phyloP scores from a whole-genome alignment of 2,888 invertebrate species.

The Flexamia atlantica region DNA sequence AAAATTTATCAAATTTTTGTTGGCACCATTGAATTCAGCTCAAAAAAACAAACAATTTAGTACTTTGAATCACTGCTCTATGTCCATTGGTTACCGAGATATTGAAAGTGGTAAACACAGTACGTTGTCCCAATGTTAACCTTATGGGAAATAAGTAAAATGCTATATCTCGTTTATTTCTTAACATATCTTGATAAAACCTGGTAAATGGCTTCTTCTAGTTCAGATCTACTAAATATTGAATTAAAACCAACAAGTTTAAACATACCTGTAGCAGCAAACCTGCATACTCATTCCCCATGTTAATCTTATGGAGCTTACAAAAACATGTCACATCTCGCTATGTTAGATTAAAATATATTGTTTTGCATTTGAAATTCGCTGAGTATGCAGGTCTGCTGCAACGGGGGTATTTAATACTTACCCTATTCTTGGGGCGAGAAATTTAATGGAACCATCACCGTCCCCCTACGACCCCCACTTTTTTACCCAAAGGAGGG shows the following conservation, averaged over 20 bases:
- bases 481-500: neutral
- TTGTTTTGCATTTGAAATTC: neutral
- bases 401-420: neutral
- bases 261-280: neutral
- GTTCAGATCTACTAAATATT: neutral
- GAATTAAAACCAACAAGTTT: neutral
- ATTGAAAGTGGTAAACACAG: conserved; percentile 1
- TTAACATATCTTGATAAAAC: neutral
- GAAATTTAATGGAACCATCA: too few relatives aligned
- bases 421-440: too few relatives aligned
- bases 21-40: neutral
- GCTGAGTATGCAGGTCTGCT: neutral
- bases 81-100: neutral
- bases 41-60: neutral
- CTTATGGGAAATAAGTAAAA: neutral
- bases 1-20: neutral
- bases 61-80: neutral
- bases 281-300: neutral
- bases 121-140: neutral
- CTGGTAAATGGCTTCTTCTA: neutral
- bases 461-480: too few relatives aligned
- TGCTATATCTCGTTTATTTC: neutral
- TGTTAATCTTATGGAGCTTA: neutral
- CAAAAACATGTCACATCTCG: too few relatives aligned
- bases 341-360: neutral